phyloP scores from a whole-genome alignment of 2,113 vertebrate species.

The Leucopsar rothschildi region DNA sequence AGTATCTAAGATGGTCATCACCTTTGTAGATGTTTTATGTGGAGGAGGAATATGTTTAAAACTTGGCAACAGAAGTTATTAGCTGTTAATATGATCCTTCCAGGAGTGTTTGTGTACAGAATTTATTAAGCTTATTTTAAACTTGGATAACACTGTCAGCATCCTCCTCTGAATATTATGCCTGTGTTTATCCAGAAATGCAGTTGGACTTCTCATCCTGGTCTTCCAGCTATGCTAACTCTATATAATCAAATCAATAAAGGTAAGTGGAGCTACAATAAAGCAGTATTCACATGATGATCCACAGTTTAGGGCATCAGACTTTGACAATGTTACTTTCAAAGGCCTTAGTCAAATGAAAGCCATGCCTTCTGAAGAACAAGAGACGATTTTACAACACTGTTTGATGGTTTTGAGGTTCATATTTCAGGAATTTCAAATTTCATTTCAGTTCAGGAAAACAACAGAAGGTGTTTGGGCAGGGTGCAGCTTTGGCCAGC shows the following conservation, averaged over 20 bases:
- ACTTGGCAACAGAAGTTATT: constrained; percentile 1
- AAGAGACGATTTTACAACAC: background rate
- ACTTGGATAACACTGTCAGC: background rate
- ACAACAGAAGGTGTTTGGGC: background rate
- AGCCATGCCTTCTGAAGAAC: background rate
- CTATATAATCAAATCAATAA: background rate
- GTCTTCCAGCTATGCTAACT: background rate
- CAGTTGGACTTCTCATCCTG: background rate
- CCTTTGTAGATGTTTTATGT: constrained; percentile 12
- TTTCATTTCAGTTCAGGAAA: background rate
- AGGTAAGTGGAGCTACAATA: background rate
- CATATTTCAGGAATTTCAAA: background rate
- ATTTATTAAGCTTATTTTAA: constrained; percentile 17
- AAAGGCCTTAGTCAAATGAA: background rate
- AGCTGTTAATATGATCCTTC: constrained; percentile 19
- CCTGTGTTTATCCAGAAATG: background rate
- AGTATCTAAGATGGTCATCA: constrained; percentile 43
- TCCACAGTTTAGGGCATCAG: background rate
- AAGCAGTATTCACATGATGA: background rate
- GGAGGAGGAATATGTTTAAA: constrained; percentile 26
- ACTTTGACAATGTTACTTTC: background rate
- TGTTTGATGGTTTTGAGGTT: background rate
- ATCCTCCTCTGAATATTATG: background rate
- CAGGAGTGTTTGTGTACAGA: constrained; percentile 16
- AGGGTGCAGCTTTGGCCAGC: background rate